A percentile compares a stretch with the other conserved stretches of the same genome.
Conservation (phyloP, 2,113 vertebrate species). For the Mionectes macconnelli region DNA sequence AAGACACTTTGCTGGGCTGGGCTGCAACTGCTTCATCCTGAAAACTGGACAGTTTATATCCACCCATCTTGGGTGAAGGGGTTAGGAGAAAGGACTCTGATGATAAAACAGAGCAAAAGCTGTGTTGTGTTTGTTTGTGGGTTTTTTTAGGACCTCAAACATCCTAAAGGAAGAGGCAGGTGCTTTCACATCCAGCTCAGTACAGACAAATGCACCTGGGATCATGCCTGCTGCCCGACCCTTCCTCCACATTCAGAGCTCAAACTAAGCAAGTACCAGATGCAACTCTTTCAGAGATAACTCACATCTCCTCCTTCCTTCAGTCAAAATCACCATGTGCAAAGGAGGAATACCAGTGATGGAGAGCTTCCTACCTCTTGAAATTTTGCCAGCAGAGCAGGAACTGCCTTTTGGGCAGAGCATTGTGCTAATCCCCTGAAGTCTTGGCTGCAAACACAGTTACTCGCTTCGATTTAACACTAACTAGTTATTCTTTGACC, state of each 20-base stretch:
- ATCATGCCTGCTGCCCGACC: not conserved
- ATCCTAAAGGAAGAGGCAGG: not conserved
- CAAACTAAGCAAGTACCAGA: not conserved
- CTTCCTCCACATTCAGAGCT: not conserved
- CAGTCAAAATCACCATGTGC: rapidly evolving
- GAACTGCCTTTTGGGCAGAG: not conserved
- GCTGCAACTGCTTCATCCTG: not conserved
- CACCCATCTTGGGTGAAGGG: not conserved
- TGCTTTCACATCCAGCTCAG: not conserved
- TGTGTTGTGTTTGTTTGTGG: not conserved
- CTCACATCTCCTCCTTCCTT: not conserved
- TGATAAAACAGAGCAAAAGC: not conserved
- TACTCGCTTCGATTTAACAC: not conserved
- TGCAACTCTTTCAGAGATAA: not conserved
- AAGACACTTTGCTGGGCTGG: not conserved
- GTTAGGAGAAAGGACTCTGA: not conserved
- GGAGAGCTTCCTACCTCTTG: not conserved
- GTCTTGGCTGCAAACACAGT: not conserved
- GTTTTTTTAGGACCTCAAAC: not conserved
- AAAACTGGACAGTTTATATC: not conserved
- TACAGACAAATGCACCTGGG: not conserved
- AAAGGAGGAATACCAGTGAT: not conserved
- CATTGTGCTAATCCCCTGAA: not conserved
- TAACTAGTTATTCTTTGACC: not conserved
- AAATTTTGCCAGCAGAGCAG: not conserved